phyloP scores from a whole-genome alignment of 2,888 invertebrate species.

The Erebia aethiops region DNA sequence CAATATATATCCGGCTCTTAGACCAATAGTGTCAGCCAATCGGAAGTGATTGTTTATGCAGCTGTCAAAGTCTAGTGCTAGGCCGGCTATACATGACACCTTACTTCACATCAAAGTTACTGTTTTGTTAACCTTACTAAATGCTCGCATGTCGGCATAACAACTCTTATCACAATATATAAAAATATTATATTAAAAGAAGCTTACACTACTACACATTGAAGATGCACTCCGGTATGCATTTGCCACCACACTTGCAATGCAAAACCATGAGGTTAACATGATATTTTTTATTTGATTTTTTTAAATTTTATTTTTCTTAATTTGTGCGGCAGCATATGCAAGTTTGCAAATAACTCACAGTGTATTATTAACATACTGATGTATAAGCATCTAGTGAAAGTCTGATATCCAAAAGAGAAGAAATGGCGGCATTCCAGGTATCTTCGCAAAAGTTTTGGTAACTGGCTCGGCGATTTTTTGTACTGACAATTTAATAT shows the following conservation, averaged over 20 bases:
- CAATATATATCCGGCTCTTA: too few species aligned
- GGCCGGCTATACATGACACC: conserved; percentile 61
- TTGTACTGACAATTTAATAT: conserved; percentile 67
- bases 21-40: neutral
- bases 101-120: conserved; percentile 56
- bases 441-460: conserved; percentile 54
- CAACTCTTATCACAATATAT: conserved; percentile 82
- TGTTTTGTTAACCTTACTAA: conserved; percentile 76
- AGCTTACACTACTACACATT: conserved; percentile 80
- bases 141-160: conserved; percentile 81
- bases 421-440: conserved; percentile 57
- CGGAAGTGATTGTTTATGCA: neutral
- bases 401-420: conserved; percentile 55
- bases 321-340: conserved; percentile 81
- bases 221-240: conserved; percentile 77
- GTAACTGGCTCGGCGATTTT: conserved; percentile 76
- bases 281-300: conserved; percentile 58
- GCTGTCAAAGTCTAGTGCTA: neutral
- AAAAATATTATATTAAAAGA: conserved; percentile 81
- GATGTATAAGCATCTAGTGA: conserved; percentile 66
- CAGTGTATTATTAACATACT: conserved; percentile 71
- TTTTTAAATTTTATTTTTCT: conserved; percentile 54
- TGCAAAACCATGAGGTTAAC: conserved; percentile 59
- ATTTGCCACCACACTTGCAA: conserved; percentile 78
- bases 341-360: conserved; percentile 75